These are phyloP conservation scores for Calidris pygmaea DNA, from an alignment of 2,113 vertebrate genomes.

Conservation along the genomic window DNA sequence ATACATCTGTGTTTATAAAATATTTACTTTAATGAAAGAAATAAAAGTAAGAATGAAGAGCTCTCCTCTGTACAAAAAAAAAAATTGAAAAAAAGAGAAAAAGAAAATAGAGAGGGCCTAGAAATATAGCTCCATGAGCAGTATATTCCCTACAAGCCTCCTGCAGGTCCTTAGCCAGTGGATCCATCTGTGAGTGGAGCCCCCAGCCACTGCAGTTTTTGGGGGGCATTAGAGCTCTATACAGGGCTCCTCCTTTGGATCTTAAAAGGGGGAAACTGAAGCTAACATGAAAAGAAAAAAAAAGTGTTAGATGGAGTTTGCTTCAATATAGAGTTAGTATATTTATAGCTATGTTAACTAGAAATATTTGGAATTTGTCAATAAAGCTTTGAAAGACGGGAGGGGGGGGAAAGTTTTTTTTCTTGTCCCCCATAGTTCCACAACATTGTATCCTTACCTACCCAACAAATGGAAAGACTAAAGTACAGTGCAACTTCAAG, in stretches of 20 bases:
- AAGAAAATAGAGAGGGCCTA: too few relatives aligned
- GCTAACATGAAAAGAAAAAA: neutral
- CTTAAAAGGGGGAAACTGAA: neutral
- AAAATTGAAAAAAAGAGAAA: too few relatives aligned
- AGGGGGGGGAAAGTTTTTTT: fast-evolving
- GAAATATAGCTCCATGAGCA: neutral
- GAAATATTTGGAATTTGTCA: neutral
- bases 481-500: neutral
- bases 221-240: neutral
- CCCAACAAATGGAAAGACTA: neutral
- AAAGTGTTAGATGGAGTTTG: neutral
- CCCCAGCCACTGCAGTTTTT: neutral
- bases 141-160: neutral
- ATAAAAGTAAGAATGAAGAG: neutral
- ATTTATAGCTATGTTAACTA: neutral
- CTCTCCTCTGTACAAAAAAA: neutral
- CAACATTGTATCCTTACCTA: neutral
- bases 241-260: neutral
- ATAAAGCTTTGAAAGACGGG: neutral
- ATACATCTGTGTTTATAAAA: neutral
- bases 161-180: neutral
- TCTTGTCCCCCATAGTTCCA: neutral
- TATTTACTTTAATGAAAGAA: neutral
- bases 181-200: neutral
- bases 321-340: neutral